phyloP scores from a whole-genome alignment of 2,888 invertebrate species.

The Salticus scenicus region DNA sequence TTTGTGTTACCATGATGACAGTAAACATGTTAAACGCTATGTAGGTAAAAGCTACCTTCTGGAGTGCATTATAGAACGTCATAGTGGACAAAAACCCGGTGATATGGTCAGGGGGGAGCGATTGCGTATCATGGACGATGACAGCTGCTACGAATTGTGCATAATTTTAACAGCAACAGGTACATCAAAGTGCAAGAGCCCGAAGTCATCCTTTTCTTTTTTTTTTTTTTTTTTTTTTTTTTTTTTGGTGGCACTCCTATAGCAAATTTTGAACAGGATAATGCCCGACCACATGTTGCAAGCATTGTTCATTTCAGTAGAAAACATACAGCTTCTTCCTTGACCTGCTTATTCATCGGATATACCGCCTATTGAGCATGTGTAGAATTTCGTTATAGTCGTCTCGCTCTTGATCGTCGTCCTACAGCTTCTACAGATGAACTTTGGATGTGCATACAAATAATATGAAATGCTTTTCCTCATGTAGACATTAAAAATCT shows the following conservation, averaged over 20 bases:
- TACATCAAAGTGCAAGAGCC: no score
- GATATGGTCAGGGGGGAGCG: constrained; percentile 1
- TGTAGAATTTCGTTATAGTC: no score
- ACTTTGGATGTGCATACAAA: no score
- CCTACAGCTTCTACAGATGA: no score
- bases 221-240: no score
- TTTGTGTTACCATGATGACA: not conserved
- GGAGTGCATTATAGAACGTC: constrained; percentile 5
- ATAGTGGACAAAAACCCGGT: not conserved
- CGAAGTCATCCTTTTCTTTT: no score
- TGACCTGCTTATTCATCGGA: constrained; percentile 9
- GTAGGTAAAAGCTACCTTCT: not conserved
- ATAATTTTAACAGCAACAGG: not conserved
- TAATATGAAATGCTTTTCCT: no score
- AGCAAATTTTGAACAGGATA: not conserved
- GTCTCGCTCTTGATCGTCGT: no score
- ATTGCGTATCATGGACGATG: constrained; percentile 9
- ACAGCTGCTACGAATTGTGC: not conserved
- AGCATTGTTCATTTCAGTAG: not conserved
- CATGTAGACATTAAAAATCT: no score
- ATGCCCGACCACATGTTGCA: not conserved
- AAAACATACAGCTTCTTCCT: constrained; percentile 5
- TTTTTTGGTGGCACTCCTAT: not conserved
- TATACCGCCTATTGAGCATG: not conserved
- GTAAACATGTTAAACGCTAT: not conserved